Conservation (phyloP, 2,113 vertebrate species). For the Vidua macroura region DNA sequence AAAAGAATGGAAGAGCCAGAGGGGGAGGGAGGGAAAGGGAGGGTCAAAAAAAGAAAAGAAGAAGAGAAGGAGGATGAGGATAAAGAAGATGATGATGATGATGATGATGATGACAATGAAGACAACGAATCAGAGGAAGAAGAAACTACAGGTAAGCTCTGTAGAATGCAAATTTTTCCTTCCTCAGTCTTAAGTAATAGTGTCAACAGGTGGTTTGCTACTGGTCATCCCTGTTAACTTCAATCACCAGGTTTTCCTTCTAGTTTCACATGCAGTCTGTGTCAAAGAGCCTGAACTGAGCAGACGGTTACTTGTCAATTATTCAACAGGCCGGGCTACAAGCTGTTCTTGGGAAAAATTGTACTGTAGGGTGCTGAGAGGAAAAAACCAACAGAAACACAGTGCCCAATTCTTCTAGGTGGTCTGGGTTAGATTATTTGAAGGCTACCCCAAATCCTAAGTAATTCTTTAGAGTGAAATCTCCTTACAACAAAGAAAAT, state of each 20-base stretch:
- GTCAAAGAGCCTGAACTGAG: neutral
- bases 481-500: neutral
- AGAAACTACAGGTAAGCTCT: conserved; percentile 84
- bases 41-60: conserved; percentile 54
- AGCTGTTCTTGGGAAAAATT: neutral
- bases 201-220: neutral
- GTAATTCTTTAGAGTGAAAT: neutral
- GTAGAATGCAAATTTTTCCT: neutral
- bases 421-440: neutral
- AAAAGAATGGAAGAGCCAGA: conserved; percentile 69
- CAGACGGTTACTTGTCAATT: conserved; percentile 10
- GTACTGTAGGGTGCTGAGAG: neutral
- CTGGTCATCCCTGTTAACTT: neutral
- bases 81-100: conserved; percentile 67
- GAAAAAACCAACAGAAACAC: neutral
- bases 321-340: neutral
- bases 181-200: neutral
- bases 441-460: neutral
- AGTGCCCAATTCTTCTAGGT: neutral
- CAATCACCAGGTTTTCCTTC: neutral
- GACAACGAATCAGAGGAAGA: conserved; percentile 81
- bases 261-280: neutral
- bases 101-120: conserved; percentile 62
- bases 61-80: conserved; percentile 62
- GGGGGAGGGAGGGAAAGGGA: conserved; percentile 61